phyloP scores from a whole-genome alignment of 2,113 vertebrate species.

The Dasyprocta punctata region DNA sequence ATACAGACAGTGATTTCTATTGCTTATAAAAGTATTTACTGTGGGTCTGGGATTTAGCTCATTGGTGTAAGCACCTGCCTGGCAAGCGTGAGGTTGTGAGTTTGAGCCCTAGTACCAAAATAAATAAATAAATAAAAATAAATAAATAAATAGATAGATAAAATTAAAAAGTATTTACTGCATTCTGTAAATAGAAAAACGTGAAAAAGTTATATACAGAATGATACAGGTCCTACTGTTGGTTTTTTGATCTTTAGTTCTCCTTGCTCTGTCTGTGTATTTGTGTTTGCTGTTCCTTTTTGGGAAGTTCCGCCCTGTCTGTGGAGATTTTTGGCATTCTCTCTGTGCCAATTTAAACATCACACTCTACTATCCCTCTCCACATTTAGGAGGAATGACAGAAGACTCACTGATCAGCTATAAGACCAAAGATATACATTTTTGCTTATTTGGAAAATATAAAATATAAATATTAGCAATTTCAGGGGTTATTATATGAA shows the following conservation, averaged over 20 bases:
- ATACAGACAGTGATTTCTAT: background rate
- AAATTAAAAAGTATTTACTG: constrained; percentile 1
- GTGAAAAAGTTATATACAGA: background rate
- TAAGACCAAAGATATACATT: background rate
- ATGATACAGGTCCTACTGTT: background rate
- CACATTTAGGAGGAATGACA: background rate
- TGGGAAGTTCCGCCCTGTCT: background rate
- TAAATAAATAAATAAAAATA: too few relatives aligned
- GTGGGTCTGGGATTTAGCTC: too few relatives aligned
- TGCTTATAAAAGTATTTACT: background rate
- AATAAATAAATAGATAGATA: background rate
- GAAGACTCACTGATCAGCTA: background rate
- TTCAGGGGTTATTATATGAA: background rate
- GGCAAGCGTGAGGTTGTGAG: too few relatives aligned
- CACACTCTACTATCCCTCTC: background rate
- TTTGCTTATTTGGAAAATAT: background rate
- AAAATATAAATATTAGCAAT: background rate
- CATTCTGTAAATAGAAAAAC: background rate
- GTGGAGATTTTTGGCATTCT: background rate
- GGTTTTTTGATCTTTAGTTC: background rate
- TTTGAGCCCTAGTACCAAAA: too few relatives aligned
- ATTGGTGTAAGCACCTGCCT: too few relatives aligned
- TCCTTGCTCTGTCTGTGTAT: background rate
- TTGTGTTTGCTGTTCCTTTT: background rate
- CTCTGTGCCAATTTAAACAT: background rate